Conservation (phyloP, 2,797 vertebrate species). For the Urosaurus nigricauda region DNA sequence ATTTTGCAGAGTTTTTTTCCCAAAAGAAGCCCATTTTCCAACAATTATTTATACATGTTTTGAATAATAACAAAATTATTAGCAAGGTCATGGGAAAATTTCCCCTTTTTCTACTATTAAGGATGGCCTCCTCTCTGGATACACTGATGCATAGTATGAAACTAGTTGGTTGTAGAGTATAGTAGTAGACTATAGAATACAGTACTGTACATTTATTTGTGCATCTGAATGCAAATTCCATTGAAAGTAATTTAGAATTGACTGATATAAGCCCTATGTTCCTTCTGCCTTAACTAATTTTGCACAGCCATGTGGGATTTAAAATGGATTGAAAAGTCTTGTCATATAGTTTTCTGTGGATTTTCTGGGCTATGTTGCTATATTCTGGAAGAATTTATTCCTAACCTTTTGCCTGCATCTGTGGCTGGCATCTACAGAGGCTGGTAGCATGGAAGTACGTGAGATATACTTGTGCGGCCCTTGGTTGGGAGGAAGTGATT, state of each 20-base stretch:
- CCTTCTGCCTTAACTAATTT: neutral
- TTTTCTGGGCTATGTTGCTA: too few relatives aligned
- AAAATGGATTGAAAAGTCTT: neutral
- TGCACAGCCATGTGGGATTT: neutral
- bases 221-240: neutral
- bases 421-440: too few relatives aligned
- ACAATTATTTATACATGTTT: neutral
- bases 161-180: neutral
- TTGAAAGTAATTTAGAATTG: neutral
- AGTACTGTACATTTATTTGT: neutral
- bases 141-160: neutral
- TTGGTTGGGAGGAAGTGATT: too few relatives aligned
- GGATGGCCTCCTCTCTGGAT: neutral
- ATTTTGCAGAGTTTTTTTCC: neutral
- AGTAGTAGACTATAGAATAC: too few relatives aligned
- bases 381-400: too few relatives aligned
- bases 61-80: neutral
- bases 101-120: neutral
- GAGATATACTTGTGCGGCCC: too few relatives aligned
- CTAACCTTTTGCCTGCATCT: too few relatives aligned
- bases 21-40: neutral
- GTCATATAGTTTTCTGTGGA: too few relatives aligned
- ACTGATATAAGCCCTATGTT: neutral
- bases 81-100: neutral
- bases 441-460: too few relatives aligned